These are phyloP conservation scores for Neria commutata DNA, from an alignment of 2,888 invertebrate genomes.

Conservation along the genomic window DNA sequence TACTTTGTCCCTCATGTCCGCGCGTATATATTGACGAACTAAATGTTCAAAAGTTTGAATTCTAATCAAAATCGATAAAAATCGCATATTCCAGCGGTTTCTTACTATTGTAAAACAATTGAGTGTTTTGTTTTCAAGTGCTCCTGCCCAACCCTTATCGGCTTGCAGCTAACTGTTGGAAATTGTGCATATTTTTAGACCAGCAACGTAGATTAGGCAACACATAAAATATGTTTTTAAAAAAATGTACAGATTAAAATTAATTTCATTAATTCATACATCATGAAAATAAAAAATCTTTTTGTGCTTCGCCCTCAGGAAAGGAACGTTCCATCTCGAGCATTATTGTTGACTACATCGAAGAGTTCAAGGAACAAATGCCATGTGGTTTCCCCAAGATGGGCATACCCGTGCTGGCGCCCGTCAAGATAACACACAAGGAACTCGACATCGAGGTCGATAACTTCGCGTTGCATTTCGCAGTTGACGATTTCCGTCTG, in stretches of 20 bases:
- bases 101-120: too few species aligned
- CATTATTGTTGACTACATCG: constrained; percentile 36
- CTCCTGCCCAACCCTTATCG: neutral
- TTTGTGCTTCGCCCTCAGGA: constrained; percentile 23
- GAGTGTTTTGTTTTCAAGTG: too few species aligned
- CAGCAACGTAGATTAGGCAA: neutral
- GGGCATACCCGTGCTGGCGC: constrained; percentile 52
- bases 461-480: constrained; percentile 32
- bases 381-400: constrained; percentile 43
- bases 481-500: constrained; percentile 37
- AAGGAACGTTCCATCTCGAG: constrained; percentile 40
- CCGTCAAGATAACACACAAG: constrained; percentile 35
- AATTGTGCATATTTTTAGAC: neutral
- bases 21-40: too few species aligned
- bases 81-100: too few species aligned
- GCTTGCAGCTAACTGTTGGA: neutral
- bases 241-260: neutral
- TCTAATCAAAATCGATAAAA: too few species aligned
- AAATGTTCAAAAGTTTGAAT: too few species aligned
- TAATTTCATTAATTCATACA: neutral
- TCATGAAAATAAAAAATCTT: too few species aligned
- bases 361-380: constrained; percentile 37
- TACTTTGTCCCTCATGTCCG: too few species aligned
- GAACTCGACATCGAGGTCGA: constrained; percentile 32
- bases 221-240: neutral